These are phyloP conservation scores for Pavo muticus DNA, from an alignment of 2,113 vertebrate genomes.

Conservation along the genomic window DNA sequence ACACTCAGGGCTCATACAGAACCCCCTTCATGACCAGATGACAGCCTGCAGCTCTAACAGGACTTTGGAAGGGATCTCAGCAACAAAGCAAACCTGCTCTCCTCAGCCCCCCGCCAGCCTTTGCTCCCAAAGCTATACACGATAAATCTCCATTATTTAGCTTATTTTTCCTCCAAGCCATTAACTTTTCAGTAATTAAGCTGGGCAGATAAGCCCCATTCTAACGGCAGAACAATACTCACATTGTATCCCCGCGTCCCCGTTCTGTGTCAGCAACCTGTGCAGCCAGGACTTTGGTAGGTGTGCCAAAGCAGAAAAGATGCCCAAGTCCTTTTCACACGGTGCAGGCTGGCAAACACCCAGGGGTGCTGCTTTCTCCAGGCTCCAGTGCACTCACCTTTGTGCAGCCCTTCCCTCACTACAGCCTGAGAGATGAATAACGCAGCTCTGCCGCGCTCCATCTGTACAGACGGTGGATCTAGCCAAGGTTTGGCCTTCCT, in stretches of 20 bases:
- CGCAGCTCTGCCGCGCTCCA: neutral
- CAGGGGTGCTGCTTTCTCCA: neutral
- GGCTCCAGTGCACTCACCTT: neutral
- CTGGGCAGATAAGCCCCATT: rapidly evolving
- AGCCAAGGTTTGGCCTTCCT: neutral
- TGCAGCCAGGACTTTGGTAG: neutral
- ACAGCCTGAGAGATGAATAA: neutral
- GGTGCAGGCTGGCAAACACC: neutral
- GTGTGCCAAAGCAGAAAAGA: neutral
- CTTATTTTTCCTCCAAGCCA: neutral
- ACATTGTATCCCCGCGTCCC: neutral
- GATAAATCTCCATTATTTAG: neutral
- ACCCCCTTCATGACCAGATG: neutral
- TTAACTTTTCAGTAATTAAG: neutral
- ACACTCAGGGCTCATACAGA: neutral
- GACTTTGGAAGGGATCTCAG: neutral
- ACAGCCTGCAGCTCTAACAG: neutral
- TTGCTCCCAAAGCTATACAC: neutral
- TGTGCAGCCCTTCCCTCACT: neutral
- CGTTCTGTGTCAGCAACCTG: neutral
- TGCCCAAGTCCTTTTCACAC: neutral
- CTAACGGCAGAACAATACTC: conserved; percentile 21
- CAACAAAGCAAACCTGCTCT: neutral
- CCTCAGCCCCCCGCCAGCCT: neutral
- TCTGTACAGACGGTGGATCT: neutral